phyloP scores from a whole-genome alignment of 2,797 vertebrate species.

The Ispidina picta region DNA sequence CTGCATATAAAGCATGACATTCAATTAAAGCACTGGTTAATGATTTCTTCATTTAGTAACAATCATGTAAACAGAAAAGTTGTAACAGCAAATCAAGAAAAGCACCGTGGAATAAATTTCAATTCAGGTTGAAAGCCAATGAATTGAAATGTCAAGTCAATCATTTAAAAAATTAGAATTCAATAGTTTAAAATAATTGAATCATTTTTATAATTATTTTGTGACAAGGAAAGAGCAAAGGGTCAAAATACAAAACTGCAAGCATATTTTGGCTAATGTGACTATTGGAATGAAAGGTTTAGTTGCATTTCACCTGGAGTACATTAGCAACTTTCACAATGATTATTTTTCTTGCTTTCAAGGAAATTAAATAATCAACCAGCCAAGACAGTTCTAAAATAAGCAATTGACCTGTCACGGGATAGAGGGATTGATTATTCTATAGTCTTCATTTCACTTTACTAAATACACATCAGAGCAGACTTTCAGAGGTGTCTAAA shows the following conservation, averaged over 20 bases:
- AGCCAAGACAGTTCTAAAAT: conserved; percentile 57
- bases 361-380: conserved; percentile 67
- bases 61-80: conserved; percentile 49
- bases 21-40: conserved; percentile 57
- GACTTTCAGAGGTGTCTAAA: conserved; percentile 7
- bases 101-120: conserved; percentile 44
- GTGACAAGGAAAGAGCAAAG: neutral
- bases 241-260: conserved; percentile 10
- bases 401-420: conserved; percentile 33
- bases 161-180: conserved; percentile 46
- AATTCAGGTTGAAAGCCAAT: conserved; percentile 44
- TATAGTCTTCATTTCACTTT: conserved; percentile 37
- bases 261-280: conserved; percentile 19
- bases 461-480: conserved; percentile 23
- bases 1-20: conserved; percentile 12
- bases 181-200: conserved; percentile 46
- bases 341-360: conserved; percentile 71
- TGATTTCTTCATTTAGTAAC: conserved; percentile 38
- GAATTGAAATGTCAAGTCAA: conserved; percentile 55
- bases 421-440: conserved; percentile 34
- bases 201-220: conserved; percentile 59
- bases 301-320: conserved; percentile 54
- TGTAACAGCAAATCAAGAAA: conserved; percentile 49
- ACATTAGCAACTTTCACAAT: conserved; percentile 59
- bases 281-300: conserved; percentile 26